A percentile compares a stretch with the other conserved stretches of the same genome.
These are phyloP conservation scores for Isaurus tuberculatus DNA, from an alignment of 92 coral and sea anemone genomes.

Conservation along the genomic window DNA sequence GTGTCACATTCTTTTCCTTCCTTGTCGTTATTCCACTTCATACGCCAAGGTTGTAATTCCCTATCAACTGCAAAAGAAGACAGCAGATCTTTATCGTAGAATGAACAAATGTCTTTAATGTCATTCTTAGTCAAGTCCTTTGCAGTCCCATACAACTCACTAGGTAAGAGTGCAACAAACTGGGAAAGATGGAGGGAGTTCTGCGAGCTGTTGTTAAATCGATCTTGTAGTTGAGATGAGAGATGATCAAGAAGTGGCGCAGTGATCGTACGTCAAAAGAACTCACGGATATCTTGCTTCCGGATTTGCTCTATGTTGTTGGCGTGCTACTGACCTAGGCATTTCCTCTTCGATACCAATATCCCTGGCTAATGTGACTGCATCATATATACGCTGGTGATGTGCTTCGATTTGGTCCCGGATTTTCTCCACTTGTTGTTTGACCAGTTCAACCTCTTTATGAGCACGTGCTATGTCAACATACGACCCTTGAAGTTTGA, in stretches of 20 bases:
- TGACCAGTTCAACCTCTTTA: conserved; percentile 37
- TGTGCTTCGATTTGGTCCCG: conserved; percentile 38
- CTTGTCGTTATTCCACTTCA: conserved; percentile 33
- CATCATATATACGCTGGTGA: conserved; percentile 26
- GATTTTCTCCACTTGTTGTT: conserved; percentile 41
- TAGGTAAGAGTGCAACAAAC: conserved; percentile 42
- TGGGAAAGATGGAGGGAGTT: conserved; percentile 43
- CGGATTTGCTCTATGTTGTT: conserved; percentile 46
- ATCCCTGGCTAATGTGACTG: conserved; percentile 33
- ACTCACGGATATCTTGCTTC: conserved; percentile 16
- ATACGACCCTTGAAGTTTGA: conserved; percentile 11
- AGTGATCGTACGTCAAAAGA: conserved; percentile 40
- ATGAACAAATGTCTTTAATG: conserved; percentile 46
- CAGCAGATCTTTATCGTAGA: conserved; percentile 45
- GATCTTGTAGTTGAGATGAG: conserved; percentile 46
- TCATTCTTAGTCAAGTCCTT: conserved; percentile 30
- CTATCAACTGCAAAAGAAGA: conserved; percentile 49
- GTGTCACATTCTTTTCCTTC: neutral
- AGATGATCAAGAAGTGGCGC: conserved; percentile 55
- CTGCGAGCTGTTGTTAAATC: conserved; percentile 49
- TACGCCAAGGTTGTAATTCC: conserved; percentile 48
- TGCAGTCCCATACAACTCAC: conserved; percentile 25
- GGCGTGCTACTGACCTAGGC: conserved; percentile 40
- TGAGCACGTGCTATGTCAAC: conserved; percentile 1
- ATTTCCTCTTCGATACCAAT: conserved; percentile 32